Evolutionary conservation across 2,888 invertebrate genomes (phyloP).

Genomic region (Archaeoteleia sp.): DNA sequence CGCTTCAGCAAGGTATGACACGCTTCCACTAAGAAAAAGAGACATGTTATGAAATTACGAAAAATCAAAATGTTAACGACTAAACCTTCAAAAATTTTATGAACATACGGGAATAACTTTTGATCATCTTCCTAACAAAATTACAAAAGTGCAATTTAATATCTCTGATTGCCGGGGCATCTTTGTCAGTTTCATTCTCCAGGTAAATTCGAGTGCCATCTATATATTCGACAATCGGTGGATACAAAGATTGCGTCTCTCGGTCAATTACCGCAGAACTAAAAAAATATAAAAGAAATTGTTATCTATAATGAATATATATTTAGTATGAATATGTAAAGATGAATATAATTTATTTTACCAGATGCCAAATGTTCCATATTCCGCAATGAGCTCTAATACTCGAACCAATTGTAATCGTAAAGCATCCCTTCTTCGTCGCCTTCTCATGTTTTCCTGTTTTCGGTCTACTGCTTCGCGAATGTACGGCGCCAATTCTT

Average conservation of each 20-base stretch:
- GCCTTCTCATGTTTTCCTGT: slow-evolving; percentile 95
- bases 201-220: slow-evolving; percentile 94
- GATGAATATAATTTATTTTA: slow-evolving; percentile 45
- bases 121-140: slow-evolving; percentile 94
- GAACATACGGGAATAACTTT: slow-evolving; percentile 90
- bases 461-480: slow-evolving; percentile 97
- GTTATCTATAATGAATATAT: not conserved
- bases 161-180: slow-evolving; percentile 89
- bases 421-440: slow-evolving; percentile 92
- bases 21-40: slow-evolving; percentile 84
- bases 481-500: slow-evolving; percentile 92
- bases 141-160: slow-evolving; percentile 95
- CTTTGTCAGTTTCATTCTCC: slow-evolving; percentile 95
- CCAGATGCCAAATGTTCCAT: slow-evolving; percentile 88
- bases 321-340: not conserved
- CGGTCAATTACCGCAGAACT: slow-evolving; percentile 90
- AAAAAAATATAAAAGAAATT: slow-evolving; percentile 22
- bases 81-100: slow-evolving; percentile 10
- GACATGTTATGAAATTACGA: too few species aligned
- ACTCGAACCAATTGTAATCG: slow-evolving; percentile 93
- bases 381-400: slow-evolving; percentile 93
- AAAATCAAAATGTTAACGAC: not conserved
- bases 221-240: slow-evolving; percentile 94
- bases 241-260: slow-evolving; percentile 88
- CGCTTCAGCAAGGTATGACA: slow-evolving; percentile 89